Conservation (phyloP, 2,797 vertebrate genomes). For the Sebastes itinus region DNA sequence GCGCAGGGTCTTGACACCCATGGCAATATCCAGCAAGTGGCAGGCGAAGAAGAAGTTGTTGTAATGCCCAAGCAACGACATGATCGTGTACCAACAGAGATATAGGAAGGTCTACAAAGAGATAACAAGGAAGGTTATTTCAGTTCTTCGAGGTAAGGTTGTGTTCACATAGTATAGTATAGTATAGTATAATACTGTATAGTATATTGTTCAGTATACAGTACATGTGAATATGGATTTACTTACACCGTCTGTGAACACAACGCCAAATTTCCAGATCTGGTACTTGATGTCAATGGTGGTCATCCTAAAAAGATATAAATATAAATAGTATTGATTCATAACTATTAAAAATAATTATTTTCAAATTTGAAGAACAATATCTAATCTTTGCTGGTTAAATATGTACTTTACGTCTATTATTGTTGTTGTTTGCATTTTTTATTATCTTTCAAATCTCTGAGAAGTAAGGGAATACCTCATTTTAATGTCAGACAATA, state of each 20-base stretch:
- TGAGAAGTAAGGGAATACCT: background rate
- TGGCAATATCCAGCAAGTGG: conserved; percentile 95
- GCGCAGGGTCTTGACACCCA: conserved; percentile 94
- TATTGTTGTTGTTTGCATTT: no score
- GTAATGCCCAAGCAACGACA: conserved; percentile 95
- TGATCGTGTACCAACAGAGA: conserved; percentile 92
- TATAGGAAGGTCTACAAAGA: conserved; percentile 91
- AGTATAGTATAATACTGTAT: no score
- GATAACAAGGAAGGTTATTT: background rate
- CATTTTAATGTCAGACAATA: background rate
- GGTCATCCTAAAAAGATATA: conserved; percentile 80
- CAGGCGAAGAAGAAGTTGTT: conserved; percentile 97
- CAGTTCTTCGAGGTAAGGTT: background rate
- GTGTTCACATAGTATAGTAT: background rate
- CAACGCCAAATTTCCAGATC: conserved; percentile 96
- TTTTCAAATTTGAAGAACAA: background rate
- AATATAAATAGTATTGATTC: background rate
- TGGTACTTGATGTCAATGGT: conserved; percentile 94
- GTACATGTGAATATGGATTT: background rate
- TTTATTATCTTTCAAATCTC: background rate
- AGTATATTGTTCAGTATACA: background rate
- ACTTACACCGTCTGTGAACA: conserved; percentile 95
- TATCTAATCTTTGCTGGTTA: background rate
- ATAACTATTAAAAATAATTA: background rate
- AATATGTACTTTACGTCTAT: background rate